phyloP scores from a whole-genome alignment of 2,888 invertebrate species.

The Pyrrhia umbra region DNA sequence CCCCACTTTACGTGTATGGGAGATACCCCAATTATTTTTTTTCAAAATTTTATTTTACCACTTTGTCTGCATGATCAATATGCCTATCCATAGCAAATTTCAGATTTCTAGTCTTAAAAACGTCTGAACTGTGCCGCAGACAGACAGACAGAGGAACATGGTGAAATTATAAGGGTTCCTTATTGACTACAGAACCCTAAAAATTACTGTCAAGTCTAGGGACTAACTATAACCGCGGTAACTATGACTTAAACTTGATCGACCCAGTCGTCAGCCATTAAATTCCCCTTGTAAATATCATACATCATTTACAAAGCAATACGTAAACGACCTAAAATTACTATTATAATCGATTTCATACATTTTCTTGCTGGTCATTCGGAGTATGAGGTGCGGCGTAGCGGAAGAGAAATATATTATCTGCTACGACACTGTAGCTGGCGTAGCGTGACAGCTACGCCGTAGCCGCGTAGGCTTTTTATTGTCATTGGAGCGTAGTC shows the following conservation, averaged over 20 bases:
- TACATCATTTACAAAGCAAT: background rate
- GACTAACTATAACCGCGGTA: too few relatives aligned
- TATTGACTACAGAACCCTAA: too few relatives aligned
- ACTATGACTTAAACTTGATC: background rate
- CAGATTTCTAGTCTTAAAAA: too few relatives aligned
- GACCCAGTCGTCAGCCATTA: background rate
- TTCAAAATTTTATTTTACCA: too few relatives aligned
- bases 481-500: background rate
- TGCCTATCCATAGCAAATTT: too few relatives aligned
- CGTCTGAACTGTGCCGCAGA: too few relatives aligned
- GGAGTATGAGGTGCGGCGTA: slow-evolving; percentile 29
- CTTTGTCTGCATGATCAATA: too few relatives aligned
- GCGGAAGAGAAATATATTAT: slow-evolving; percentile 24
- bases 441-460: slow-evolving; percentile 53
- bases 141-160: too few relatives aligned
- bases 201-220: too few relatives aligned
- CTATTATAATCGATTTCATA: slow-evolving; percentile 8
- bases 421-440: slow-evolving; percentile 35
- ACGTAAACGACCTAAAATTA: background rate
- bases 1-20: too few relatives aligned
- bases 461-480: slow-evolving; percentile 40
- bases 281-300: background rate
- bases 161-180: too few relatives aligned
- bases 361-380: slow-evolving; percentile 26
- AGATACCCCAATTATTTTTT: too few relatives aligned